These are phyloP conservation scores for Gerris lacustris DNA, from an alignment of 2,888 invertebrate species.

Conservation along the genomic window DNA sequence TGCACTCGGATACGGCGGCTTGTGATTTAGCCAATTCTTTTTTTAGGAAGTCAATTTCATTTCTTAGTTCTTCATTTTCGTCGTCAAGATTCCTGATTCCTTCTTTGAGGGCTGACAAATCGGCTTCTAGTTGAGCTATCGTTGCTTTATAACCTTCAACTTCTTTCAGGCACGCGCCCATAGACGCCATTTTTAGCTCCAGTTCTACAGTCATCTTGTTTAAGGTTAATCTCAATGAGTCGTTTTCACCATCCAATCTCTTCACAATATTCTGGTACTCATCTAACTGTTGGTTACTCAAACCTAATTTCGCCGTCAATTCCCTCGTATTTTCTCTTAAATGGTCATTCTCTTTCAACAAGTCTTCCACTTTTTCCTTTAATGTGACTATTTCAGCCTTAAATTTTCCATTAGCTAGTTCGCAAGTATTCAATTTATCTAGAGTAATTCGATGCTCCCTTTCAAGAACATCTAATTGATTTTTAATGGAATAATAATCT, in stretches of 20 bases:
- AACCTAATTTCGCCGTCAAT: conserved; percentile 16
- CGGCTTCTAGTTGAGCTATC: background rate
- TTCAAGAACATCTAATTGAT: background rate
- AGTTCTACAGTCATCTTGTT: background rate
- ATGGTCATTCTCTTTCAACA: background rate
- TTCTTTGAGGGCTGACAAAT: conserved; percentile 9
- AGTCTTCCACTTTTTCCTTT: background rate
- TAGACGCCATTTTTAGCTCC: background rate
- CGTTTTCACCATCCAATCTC: background rate
- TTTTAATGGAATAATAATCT: background rate
- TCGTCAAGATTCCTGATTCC: background rate
- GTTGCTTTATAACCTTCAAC: background rate
- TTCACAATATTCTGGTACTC: conserved; percentile 12
- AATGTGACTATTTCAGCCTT: background rate
- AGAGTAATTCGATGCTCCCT: background rate
- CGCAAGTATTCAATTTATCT: background rate
- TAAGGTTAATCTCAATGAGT: background rate
- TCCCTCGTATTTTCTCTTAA: conserved; percentile 7
- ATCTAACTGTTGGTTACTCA: conserved; percentile 6
- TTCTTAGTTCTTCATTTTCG: conserved; percentile 2
- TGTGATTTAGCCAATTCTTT: conserved; percentile 17
- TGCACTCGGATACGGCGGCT: background rate
- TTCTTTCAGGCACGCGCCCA: background rate
- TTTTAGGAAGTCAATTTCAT: conserved; percentile 10
- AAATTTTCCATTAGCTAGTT: background rate